phyloP scores from a whole-genome alignment of 2,797 vertebrate species.

The Coluber constrictor region DNA sequence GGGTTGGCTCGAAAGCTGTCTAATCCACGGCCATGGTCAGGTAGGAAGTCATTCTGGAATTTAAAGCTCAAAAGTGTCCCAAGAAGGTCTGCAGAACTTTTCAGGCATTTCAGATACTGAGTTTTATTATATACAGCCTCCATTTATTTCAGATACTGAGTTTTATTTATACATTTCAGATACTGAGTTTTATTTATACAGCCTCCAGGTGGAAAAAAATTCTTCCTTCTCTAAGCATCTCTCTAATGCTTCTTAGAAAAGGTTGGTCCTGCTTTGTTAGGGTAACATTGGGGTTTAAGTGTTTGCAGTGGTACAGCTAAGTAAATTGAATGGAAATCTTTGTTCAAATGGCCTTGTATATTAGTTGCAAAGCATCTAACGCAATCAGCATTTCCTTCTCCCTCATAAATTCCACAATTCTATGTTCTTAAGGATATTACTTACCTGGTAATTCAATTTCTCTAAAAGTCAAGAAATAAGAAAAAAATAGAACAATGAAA shows the following conservation, averaged over 20 bases:
- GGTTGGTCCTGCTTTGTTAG: background rate
- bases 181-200: background rate
- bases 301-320: background rate
- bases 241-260: background rate
- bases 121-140: background rate
- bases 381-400: background rate
- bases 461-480: background rate
- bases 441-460: background rate
- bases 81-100: background rate
- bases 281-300: background rate
- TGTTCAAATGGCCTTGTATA: background rate
- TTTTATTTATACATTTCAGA: too few species aligned
- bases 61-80: background rate
- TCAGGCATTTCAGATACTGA: background rate
- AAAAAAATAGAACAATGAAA: background rate
- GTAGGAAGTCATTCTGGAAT: background rate
- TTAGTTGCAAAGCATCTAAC: background rate
- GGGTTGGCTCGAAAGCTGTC: background rate
- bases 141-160: too few species aligned
- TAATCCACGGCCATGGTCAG: background rate
- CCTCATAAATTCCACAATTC: background rate
- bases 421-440: background rate
- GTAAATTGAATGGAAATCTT: background rate
- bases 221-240: background rate
- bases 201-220: background rate